Evolutionary conservation across 2,888 invertebrate species (phyloP).

Genomic region (Colostygia pectinataria): DNA sequence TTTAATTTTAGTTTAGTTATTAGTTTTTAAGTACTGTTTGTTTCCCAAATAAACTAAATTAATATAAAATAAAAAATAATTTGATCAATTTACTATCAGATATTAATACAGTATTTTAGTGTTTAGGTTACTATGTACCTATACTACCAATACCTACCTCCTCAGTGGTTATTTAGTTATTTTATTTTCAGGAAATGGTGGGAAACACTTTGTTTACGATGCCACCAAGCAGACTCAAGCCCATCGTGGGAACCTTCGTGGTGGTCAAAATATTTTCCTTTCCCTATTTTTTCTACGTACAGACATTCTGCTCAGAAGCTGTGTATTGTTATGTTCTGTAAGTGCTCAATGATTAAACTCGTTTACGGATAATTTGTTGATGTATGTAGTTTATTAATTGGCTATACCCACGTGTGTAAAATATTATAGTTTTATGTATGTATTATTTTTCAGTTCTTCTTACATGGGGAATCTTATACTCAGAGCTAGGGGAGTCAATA

Average conservation of each 20-base stretch:
- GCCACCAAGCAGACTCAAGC: slow-evolving; percentile 81
- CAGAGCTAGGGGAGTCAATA: slow-evolving; percentile 84
- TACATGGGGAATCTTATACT: slow-evolving; percentile 86
- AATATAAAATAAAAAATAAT: too few relatives aligned
- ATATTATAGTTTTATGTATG: too few relatives aligned
- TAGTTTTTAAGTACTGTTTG: too few relatives aligned
- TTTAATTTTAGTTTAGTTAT: too few relatives aligned
- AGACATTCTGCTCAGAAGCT: slow-evolving; percentile 73
- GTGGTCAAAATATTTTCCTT: slow-evolving; percentile 87
- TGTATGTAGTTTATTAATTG: too few relatives aligned
- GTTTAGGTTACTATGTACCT: not conserved
- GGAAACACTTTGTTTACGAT: slow-evolving; percentile 86
- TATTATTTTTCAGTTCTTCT: slow-evolving; percentile 76
- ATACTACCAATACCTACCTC: too few relatives aligned
- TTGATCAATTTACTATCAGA: too few relatives aligned
- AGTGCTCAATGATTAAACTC: slow-evolving; percentile 38
- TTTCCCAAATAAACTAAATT: too few relatives aligned
- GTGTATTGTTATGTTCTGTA: slow-evolving; percentile 70
- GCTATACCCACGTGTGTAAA: too few relatives aligned
- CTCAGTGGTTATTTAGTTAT: too few relatives aligned
- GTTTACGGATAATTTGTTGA: too few relatives aligned
- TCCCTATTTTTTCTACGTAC: slow-evolving; percentile 88
- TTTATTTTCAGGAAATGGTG: slow-evolving; percentile 76
- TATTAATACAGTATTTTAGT: too few relatives aligned
- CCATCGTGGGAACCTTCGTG: slow-evolving; percentile 86